Conservation (phyloP, 2,113 vertebrate genomes). For the Myiagra hebetior region DNA sequence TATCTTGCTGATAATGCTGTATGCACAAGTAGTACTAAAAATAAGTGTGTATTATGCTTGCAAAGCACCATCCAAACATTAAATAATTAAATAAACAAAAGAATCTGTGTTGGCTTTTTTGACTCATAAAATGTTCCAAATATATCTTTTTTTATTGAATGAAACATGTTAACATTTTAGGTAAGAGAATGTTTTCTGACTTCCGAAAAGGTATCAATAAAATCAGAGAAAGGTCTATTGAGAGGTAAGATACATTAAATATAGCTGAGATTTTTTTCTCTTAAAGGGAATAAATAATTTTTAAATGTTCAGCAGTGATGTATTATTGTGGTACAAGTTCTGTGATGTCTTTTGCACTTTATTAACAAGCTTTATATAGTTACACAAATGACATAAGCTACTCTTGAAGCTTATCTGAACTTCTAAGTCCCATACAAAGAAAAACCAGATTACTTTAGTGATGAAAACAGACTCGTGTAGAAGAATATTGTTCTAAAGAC, state of each 20-base stretch:
- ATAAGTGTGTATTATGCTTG: conserved; percentile 7
- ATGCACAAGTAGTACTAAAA: conserved; percentile 1
- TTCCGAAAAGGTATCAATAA: conserved; percentile 46
- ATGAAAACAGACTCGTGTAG: background rate
- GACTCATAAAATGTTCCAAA: conserved; percentile 51
- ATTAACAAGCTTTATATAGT: conserved; percentile 23
- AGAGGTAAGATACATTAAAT: conserved; percentile 5
- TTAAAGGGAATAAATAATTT: background rate
- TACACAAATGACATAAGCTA: background rate
- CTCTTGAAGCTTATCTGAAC: conserved; percentile 53
- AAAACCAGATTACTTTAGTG: background rate
- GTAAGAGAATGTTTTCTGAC: background rate
- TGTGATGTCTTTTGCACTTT: conserved; percentile 36
- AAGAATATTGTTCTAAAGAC: conserved; percentile 25
- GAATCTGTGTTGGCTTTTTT: background rate
- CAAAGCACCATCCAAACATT: background rate
- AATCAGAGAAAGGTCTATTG: background rate
- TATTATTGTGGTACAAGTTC: conserved; percentile 6
- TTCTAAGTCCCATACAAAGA: background rate
- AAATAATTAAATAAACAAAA: conserved; percentile 45
- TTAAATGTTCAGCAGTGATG: background rate
- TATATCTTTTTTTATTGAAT: conserved; percentile 30
- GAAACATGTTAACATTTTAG: conserved; percentile 21
- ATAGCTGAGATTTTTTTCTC: background rate
- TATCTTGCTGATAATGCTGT: conserved; percentile 37